Percentiles rank a stretch among this genome's conserved stretches.
These are phyloP conservation scores for Drosophila neotestacea DNA, from an alignment of 2,888 invertebrate species.

Conservation along the genomic window DNA sequence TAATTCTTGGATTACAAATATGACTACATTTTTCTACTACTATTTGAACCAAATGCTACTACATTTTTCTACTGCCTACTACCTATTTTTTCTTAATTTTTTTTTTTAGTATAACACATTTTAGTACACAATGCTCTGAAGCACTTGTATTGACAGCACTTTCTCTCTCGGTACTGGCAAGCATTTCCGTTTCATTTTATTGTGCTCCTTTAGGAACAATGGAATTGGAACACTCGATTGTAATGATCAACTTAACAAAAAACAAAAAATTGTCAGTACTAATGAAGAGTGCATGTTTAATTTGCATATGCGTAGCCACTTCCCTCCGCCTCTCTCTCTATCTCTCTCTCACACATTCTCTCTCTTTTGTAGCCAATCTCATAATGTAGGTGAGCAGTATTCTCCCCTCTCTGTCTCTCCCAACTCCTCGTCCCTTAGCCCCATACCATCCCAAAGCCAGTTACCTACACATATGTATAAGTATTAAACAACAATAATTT, in stretches of 20 bases:
- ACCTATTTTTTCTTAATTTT: background rate
- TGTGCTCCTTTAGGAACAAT: background rate
- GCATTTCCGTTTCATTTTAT: slow-evolving; percentile 6
- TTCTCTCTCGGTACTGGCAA: slow-evolving; percentile 10
- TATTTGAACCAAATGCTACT: slow-evolving; percentile 26
- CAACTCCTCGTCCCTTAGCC: background rate
- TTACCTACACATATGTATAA: slow-evolving; percentile 1
- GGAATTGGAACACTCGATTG: background rate
- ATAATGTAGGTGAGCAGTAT: slow-evolving; percentile 23
- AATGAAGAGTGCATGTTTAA: slow-evolving; percentile 13
- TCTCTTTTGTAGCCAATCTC: slow-evolving; percentile 9
- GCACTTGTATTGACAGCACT: slow-evolving; percentile 29
- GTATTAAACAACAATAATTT: slow-evolving; percentile 4
- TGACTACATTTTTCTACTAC: slow-evolving; percentile 6
- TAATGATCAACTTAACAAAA: too few species aligned
- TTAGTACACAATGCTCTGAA: slow-evolving; percentile 28
- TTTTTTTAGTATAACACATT: slow-evolving; percentile 4
- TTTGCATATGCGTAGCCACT: slow-evolving; percentile 8
- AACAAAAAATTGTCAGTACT: slow-evolving; percentile 17
- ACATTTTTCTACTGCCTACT: slow-evolving; percentile 5
- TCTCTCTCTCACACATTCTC: background rate
- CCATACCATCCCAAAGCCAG: background rate
- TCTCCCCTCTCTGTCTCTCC: background rate
- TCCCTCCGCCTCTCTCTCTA: background rate
- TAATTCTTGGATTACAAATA: slow-evolving; percentile 7